These are phyloP conservation scores for Noctilio leporinus DNA, from an alignment of 2,113 vertebrate species.

Conservation along the genomic window DNA sequence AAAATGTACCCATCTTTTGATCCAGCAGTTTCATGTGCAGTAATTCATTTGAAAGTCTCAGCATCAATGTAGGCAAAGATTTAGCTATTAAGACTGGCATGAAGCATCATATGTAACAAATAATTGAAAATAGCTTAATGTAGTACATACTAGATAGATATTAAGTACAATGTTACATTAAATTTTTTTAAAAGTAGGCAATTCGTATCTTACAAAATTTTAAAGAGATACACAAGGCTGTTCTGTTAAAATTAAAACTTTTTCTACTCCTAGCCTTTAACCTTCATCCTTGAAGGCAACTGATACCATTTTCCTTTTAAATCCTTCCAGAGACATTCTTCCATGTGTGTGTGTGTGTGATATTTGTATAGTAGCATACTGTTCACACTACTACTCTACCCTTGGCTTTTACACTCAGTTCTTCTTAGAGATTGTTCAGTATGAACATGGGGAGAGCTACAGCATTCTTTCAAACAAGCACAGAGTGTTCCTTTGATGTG, in stretches of 20 bases:
- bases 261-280: not conserved
- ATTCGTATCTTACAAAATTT: not conserved
- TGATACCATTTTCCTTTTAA: not conserved
- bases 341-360: not conserved
- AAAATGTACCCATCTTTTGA: not conserved
- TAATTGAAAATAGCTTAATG: not conserved
- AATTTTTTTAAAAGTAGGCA: constrained; percentile 3
- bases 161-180: not conserved
- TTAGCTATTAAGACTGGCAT: not conserved
- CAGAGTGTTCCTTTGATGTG: not conserved
- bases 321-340: not conserved
- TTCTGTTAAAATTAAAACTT: not conserved
- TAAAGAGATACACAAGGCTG: not conserved
- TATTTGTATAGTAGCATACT: not conserved
- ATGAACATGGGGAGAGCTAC: not conserved
- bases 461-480: not conserved
- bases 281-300: not conserved
- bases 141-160: not conserved
- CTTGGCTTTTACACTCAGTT: not conserved
- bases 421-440: not conserved
- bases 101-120: not conserved
- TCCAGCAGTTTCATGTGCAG: not conserved
- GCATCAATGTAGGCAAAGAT: not conserved
- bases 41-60: not conserved
- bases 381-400: not conserved